phyloP scores from a whole-genome alignment of 2,888 invertebrate genomes.

The Atethmia centrago region DNA sequence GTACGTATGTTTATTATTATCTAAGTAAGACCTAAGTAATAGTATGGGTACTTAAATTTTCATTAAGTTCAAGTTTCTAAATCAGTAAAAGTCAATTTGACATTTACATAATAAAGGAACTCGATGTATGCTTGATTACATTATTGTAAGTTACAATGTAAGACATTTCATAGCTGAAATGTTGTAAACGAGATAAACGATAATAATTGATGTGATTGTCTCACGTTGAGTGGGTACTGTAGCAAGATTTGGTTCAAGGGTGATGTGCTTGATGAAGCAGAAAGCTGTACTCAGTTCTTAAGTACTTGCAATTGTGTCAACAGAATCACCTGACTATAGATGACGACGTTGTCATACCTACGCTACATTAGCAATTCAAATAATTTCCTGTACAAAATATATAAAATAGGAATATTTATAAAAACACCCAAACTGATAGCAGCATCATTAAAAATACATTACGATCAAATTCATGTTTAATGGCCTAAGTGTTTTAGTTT shows the following conservation, averaged over 20 bases:
- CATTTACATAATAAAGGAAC: constrained; percentile 22
- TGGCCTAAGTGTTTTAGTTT: constrained; percentile 38
- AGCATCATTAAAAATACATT: constrained; percentile 67
- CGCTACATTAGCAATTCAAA: constrained; percentile 45
- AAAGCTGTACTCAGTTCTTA: constrained; percentile 60
- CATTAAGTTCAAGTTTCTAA: background rate
- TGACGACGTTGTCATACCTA: constrained; percentile 39
- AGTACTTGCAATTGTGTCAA: constrained; percentile 41
- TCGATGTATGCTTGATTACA: constrained; percentile 4
- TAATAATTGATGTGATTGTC: constrained; percentile 49
- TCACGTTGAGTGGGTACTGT: constrained; percentile 29
- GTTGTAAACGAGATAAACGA: constrained; percentile 33
- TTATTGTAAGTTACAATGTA: constrained; percentile 14
- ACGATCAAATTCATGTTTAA: constrained; percentile 54
- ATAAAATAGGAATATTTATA: constrained; percentile 38
- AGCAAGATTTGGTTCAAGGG: constrained; percentile 70
- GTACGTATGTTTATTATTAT: background rate
- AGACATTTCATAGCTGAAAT: constrained; percentile 30
- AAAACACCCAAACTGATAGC: constrained; percentile 44
- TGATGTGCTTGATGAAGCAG: constrained; percentile 71
- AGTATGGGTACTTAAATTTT: background rate
- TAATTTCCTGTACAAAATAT: constrained; percentile 50
- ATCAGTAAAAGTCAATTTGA: constrained; percentile 22
- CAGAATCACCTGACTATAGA: constrained; percentile 49
- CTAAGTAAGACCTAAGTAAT: background rate